phyloP scores from a whole-genome alignment of 2,888 invertebrate species.

The Himalopsyche japonica region DNA sequence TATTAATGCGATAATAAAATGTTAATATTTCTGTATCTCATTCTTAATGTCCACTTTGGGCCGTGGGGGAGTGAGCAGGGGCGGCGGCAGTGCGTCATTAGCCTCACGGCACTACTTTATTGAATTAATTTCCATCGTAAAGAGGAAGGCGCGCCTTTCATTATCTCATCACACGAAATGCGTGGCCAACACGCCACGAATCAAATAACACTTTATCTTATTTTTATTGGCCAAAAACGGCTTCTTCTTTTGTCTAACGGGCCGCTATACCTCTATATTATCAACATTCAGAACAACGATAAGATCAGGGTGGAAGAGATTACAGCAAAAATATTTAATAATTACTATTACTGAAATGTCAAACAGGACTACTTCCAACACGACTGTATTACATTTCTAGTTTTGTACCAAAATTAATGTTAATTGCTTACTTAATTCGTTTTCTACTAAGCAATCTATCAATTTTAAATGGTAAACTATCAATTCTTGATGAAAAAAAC shows the following conservation, averaged over 20 bases:
- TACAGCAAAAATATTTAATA: not conserved
- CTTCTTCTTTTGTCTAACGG: not conserved
- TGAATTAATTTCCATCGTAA: slow-evolving; percentile 38
- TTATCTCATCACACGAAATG: slow-evolving; percentile 35
- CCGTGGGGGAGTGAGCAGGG: slow-evolving; percentile 1
- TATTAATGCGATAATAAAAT: slow-evolving; percentile 38
- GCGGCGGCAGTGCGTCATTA: not conserved
- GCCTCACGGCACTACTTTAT: slow-evolving; percentile 20
- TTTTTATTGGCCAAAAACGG: slow-evolving; percentile 33
- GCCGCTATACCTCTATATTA: not conserved
- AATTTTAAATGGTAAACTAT: too few species aligned
- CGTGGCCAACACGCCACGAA: slow-evolving; percentile 33
- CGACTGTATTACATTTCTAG: too few species aligned
- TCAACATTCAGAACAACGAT: not conserved
- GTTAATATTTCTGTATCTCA: slow-evolving; percentile 38
- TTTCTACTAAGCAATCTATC: too few species aligned
- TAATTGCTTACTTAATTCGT: too few species aligned
- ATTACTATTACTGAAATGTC: too few species aligned
- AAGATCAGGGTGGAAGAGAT: not conserved
- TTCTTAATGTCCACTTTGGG: slow-evolving; percentile 35
- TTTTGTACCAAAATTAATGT: too few species aligned
- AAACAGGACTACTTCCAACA: too few species aligned
- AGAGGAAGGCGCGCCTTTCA: slow-evolving; percentile 36
- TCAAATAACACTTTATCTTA: slow-evolving; percentile 38
- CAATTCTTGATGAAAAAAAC: too few species aligned